Evolutionary conservation across 1,140 invertebrate genomes (phyloP), one percentile per base, ranked within the genome.

Genomic region (Micrasema longulum): DNA sequence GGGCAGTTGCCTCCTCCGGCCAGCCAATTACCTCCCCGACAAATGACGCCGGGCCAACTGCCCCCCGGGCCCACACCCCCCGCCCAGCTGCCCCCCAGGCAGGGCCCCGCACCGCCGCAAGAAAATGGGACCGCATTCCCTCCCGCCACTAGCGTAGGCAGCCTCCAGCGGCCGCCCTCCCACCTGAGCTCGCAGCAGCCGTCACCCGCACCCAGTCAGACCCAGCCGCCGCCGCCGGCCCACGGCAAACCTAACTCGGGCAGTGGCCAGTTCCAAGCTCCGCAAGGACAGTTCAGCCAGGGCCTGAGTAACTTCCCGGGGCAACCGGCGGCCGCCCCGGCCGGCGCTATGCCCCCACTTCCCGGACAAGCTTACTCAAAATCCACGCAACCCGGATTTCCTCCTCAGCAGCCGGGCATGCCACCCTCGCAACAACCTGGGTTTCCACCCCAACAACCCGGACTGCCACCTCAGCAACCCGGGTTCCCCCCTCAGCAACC

Each of bases 1-100:
- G 26, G 43, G 1, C 43, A 67, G 12, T n/a, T 35, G 31, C 31
- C 48, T 9, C 64, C 35, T 18, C 57, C 57, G 12, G 36, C 36
- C 7, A 22, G 57, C 10, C 68, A 70, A 26, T 26, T 22, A 7
- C 78, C 80, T 22, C 77, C 79, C 22, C 77, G 77, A 52, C 77
- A 79, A 71, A 74, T 77, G 62, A 79, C 79, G 26, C 77, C 76
- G 22, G 77, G 78, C 43, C 77, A 79, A 71, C 74, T 77, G 63
- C 79, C 79, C 20, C 77, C 77, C 1, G 68, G 73, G 63, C 57
- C 53, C 16, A 36, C 62, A 36, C 53, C 74, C 20, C 65, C 12
- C 35, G 22, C 68, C 55, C 26, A 69, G 26, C 52, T 74, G 47
- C 63, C 72, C 23, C 73, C 69, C 45, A 65, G 71, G 16, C 72